These are phyloP conservation scores for Anas platyrhynchos DNA, from an alignment of 2,113 vertebrate species.

Conservation along the genomic window DNA sequence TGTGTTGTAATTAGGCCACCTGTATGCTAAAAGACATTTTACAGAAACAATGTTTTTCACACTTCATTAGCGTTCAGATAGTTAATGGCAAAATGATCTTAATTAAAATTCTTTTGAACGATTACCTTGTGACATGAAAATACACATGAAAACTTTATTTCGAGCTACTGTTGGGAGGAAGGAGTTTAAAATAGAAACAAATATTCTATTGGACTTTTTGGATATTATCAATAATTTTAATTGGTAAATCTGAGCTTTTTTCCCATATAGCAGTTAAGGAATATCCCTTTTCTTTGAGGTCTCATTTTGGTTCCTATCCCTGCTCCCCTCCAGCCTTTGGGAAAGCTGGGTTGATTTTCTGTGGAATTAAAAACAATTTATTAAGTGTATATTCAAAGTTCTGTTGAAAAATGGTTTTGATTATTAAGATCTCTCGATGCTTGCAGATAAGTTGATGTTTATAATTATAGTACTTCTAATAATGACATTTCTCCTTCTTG, in stretches of 20 bases:
- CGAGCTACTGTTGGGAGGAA: background rate
- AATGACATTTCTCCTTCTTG: background rate
- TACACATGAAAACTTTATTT: background rate
- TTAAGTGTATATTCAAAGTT: background rate
- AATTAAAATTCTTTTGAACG: background rate
- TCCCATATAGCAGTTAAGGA: rapidly evolving
- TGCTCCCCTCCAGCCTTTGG: rapidly evolving
- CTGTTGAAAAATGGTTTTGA: background rate
- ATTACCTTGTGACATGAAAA: background rate
- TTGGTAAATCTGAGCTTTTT: background rate
- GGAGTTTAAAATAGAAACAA: background rate
- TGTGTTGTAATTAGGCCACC: background rate
- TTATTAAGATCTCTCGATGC: background rate
- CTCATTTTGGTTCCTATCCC: background rate
- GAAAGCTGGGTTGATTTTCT: background rate
- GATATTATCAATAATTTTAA: background rate
- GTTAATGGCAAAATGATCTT: background rate
- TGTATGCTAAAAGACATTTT: background rate
- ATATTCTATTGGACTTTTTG: background rate
- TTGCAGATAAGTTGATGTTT: background rate
- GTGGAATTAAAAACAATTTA: background rate
- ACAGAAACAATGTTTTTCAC: background rate
- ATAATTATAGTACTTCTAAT: background rate
- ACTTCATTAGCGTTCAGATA: background rate
- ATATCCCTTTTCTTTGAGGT: background rate